Base-by-base conservation (phyloP, 2,797 vertebrate genomes). In the Alouatta caraya region DNA sequence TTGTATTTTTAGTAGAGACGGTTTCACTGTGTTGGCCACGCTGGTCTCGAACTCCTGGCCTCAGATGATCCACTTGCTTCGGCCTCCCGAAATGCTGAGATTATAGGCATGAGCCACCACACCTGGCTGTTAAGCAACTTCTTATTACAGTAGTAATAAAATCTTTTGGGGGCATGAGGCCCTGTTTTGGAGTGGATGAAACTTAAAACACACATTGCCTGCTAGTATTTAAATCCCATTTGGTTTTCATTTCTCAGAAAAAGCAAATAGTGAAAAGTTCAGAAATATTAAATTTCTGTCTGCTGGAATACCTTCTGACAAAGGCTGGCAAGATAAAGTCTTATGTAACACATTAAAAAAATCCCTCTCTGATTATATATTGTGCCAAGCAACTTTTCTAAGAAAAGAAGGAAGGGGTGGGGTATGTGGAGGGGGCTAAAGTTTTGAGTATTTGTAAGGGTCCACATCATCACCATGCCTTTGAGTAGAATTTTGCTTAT, bases 231-330 rank as follows among this genome's bases (percentile, higher is more conserved):
- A 64, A 91, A 52, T 5, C 11, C 24, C 24, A 22, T 39, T 93
- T 94, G 48, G 14, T 93, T 92, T 97, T 64, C 7, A 67, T 96
- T 94, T 95, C 88, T 82, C 42, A 90, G 90, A 73, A 94, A 94
- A 92, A 94, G 13, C 55, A 55, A 48, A 39, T 0, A 11, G 92
- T 88, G 73, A 88, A 95, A 76, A 96, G 95, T 94, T 97, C 73
- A 96, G 84, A 85, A 57, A 48, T 44, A 85, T 95, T 55, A 95
- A 17, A 64, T 97, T 94, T 96, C 96, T 95, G 26, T 85, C 73
- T 94, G 78, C 42, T 2, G 0, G 76, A 88, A 92, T 70, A 89
- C 82, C 42, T 96, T 94, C 21, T 64, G 57, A 70, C 33, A 89
- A 64, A 87, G 57, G 33, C 52, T 85, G 70, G 61, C 30, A 86